Evolutionary conservation across 2,113 vertebrate species (phyloP), one percentile per base, ranked within the genome.

Genomic region (Notarius lentiginosus): DNA sequence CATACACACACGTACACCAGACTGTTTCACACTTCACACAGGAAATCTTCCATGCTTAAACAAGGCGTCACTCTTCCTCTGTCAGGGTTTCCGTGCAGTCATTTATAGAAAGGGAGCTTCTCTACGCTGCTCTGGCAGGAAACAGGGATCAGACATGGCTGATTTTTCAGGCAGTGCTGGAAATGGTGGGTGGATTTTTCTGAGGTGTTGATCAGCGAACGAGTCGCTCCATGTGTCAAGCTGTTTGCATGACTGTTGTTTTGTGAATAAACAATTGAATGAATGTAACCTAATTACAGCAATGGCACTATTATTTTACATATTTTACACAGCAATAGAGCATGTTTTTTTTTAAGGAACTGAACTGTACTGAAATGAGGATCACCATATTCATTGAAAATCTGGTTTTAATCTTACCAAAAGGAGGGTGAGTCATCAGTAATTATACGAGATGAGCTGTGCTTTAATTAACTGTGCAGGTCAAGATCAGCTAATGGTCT

Each of bases 31-130:
- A 87, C 72, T 14, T 87, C 81, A 83, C 61, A 85, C 47, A 83
- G 81, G 86, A 87, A 87, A 65, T 77, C 58, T 83, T 77, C 60
- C 58, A 82, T 83, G 68, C 68, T 75, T 75, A 87, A 79, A 75
- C 80, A 83, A 76, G 86, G 58, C 70, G 70, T 73, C 86, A 65
- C 27, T 87, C 86, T 83, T 87, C 80, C 86, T 76, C 56, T 56
- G 72, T 83, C 72, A 53, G 81, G 86, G 86, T 87, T 87, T 87
- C 86, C 61, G 72, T 83, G 73, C 18, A 77, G 82, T 66, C 60
- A 60, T 68, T 83, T 83, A 77, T 87, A 83, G 82, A 68, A 77
- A 77, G 81, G 81, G 81, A 79, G 72, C 86, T 83, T 87, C 86
- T 83, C 72, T n/a, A 41, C 17, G 30, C 70, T 41, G 24, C 61